Percentiles rank a stretch among this genome's conserved stretches.
Conservation (phyloP, 2,797 vertebrate genomes). For the Pempheris klunzingeri region DNA sequence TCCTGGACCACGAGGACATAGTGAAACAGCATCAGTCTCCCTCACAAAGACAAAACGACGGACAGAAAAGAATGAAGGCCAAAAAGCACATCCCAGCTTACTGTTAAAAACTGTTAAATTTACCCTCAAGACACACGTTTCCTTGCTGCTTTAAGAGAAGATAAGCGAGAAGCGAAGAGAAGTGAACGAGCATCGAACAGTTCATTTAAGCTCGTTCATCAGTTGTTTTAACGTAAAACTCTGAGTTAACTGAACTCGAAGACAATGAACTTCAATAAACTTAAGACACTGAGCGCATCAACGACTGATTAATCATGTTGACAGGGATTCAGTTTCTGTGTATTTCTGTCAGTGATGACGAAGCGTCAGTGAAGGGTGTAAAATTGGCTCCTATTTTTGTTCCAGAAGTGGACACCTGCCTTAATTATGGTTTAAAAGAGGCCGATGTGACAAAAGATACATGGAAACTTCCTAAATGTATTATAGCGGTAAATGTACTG, state of each 20-base stretch:
- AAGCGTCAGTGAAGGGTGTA: neutral
- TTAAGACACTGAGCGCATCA: neutral
- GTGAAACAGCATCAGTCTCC: constrained; percentile 54
- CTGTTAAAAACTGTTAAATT: neutral
- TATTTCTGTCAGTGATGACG: neutral
- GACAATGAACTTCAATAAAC: constrained; percentile 1
- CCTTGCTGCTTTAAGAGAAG: neutral
- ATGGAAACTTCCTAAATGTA: neutral
- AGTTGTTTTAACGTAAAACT: constrained; percentile 22
- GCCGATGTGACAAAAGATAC: neutral
- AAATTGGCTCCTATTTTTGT: neutral
- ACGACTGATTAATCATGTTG: neutral
- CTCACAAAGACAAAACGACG: neutral
- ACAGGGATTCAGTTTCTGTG: neutral
- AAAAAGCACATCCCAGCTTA: neutral
- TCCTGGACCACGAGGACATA: constrained; percentile 76
- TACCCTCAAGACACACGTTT: neutral
- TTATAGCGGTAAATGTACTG: neutral
- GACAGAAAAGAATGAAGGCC: constrained; percentile 14
- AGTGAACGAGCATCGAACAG: neutral
- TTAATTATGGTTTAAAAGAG: neutral
- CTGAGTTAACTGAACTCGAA: constrained; percentile 9
- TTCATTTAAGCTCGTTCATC: neutral
- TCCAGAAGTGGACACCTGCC: neutral
- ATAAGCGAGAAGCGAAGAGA: no score